Evolutionary conservation across 2,797 vertebrate genomes (phyloP).

Genomic region (Pipistrellus pygmaeus): DNA sequence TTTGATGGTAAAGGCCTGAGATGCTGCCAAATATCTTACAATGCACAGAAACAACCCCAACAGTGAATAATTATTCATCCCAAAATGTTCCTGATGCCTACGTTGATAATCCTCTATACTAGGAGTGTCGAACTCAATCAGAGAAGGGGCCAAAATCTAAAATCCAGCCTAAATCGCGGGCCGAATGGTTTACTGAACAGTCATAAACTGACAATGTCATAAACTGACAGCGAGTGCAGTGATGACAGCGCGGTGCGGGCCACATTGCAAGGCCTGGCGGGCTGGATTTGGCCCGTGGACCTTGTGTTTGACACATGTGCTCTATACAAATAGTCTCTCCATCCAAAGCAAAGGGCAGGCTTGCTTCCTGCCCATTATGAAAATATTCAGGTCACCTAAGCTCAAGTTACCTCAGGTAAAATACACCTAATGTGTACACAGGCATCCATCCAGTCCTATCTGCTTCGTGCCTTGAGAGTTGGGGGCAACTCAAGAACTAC

Average conservation of each 20-base stretch:
- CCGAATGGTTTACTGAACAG: too few relatives aligned
- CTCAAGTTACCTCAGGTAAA: neutral
- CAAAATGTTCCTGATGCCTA: neutral
- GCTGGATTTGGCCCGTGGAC: too few relatives aligned
- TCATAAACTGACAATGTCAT: too few relatives aligned
- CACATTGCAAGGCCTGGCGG: too few relatives aligned
- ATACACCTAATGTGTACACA: neutral
- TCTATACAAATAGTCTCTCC: neutral
- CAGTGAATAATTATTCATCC: neutral
- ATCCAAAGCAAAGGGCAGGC: neutral
- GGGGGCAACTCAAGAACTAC: neutral
- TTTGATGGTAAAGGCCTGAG: neutral
- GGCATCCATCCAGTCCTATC: neutral
- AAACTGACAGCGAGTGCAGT: too few relatives aligned
- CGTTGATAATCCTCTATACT: neutral
- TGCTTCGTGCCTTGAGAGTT: rapidly evolving
- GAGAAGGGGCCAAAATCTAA: too few relatives aligned
- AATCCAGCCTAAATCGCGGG: too few relatives aligned
- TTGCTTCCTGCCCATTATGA: neutral
- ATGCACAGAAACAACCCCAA: neutral
- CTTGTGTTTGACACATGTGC: too few relatives aligned
- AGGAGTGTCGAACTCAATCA: too few relatives aligned
- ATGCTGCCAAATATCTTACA: too few relatives aligned
- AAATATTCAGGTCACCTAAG: neutral
- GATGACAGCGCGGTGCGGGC: too few relatives aligned